A percentile compares a stretch with the other conserved stretches of the same genome.
These are phyloP conservation scores for Tadarida brasiliensis DNA, from an alignment of 2,797 vertebrate species.

Conservation along the genomic window DNA sequence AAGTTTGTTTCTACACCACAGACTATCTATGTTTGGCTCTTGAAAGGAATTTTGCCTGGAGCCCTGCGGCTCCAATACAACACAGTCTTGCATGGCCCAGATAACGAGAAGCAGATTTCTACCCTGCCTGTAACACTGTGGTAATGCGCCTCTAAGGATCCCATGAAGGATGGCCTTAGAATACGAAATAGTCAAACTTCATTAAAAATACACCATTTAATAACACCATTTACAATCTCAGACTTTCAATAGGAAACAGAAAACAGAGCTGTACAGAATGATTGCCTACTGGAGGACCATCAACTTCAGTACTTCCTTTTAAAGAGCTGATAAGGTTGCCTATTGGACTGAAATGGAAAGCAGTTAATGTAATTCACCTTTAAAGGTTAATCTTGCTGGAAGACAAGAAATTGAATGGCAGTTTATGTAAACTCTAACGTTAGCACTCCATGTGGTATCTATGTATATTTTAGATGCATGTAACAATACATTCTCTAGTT, in stretches of 20 bases:
- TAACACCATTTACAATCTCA: conserved; percentile 62
- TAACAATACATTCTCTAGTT: not conserved
- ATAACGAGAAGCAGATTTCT: conserved; percentile 59
- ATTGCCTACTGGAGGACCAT: conserved; percentile 19
- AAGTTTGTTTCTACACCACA: not conserved
- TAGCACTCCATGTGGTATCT: not conserved
- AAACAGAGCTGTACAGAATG: conserved; percentile 5
- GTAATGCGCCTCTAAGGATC: conserved; percentile 7
- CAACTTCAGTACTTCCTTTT: conserved; percentile 22
- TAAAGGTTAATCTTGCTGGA: conserved; percentile 64
- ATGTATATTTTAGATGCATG: conserved; percentile 26
- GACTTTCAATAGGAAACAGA: conserved; percentile 67
- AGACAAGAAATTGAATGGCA: conserved; percentile 59
- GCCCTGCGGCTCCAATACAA: not conserved
- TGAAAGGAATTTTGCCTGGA: not conserved
- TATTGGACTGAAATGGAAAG: conserved; percentile 8
- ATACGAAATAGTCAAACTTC: conserved; percentile 48
- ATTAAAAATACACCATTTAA: conserved; percentile 72
- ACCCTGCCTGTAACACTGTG: not conserved
- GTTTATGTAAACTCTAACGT: conserved; percentile 52
- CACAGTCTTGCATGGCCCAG: not conserved
- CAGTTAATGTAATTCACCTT: conserved; percentile 56
- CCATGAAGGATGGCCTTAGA: not conserved
- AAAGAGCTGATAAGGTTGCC: conserved; percentile 38
- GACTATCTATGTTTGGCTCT: not conserved